A percentile compares a stretch with the other conserved stretches of the same genome.
phyloP scores from a whole-genome alignment of 1,140 invertebrate genomes.

The Choristoneura fumiferana region DNA sequence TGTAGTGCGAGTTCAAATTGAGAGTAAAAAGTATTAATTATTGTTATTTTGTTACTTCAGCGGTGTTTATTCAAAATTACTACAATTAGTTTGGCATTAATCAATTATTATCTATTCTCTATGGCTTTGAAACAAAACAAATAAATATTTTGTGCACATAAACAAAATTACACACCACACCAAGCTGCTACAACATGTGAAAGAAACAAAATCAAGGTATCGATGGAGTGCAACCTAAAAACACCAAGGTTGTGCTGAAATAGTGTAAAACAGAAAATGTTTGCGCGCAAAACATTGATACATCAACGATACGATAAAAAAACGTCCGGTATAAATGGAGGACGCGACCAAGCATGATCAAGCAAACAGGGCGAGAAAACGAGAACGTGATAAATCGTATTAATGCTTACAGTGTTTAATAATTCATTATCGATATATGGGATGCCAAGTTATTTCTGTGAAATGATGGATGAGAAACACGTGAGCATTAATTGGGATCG shows the following conservation, averaged over 20 bases:
- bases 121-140: too few relatives aligned
- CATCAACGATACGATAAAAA: too few relatives aligned
- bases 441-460: too few relatives aligned
- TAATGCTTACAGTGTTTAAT: conserved; percentile 32
- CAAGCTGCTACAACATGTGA: conserved; percentile 7
- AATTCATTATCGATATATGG: neutral
- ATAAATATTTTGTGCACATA: neutral
- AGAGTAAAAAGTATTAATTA: too few relatives aligned
- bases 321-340: neutral
- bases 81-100: too few relatives aligned
- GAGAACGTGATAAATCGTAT: conserved; percentile 37
- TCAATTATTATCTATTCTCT: too few relatives aligned
- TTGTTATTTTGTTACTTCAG: too few relatives aligned
- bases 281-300: neutral
- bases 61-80: too few relatives aligned
- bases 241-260: conserved; percentile 2
- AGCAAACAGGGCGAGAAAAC: conserved; percentile 60
- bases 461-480: neutral
- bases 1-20: too few relatives aligned
- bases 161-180: conserved; percentile 7
- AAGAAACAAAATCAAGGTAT: neutral
- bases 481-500: too few relatives aligned
- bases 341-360: conserved; percentile 46
- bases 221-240: neutral
- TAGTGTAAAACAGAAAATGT: neutral